Percentiles rank a stretch among this genome's conserved stretches.
Evolutionary conservation across 2,797 vertebrate genomes (phyloP).

Genomic region (Peromyscus melanophrys): DNA sequence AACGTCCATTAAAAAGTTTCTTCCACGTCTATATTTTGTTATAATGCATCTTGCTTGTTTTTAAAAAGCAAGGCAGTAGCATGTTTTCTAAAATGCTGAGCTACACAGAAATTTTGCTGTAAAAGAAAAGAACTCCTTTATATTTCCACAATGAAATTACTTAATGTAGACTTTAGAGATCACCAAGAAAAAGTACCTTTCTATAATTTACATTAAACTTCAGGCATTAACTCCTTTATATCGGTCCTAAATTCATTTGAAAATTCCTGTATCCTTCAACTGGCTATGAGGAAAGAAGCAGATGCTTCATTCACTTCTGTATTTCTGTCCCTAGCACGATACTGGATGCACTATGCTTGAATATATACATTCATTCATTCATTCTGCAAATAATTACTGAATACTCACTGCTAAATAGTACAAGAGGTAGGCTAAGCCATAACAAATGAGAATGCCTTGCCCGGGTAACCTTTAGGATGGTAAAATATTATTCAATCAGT

Average conservation of each 20-base stretch:
- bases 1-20: slow-evolving; percentile 53
- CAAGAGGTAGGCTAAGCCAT: not conserved
- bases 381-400: slow-evolving; percentile 55
- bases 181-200: slow-evolving; percentile 51
- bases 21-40: not conserved
- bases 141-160: slow-evolving; percentile 9
- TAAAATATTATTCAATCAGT: not conserved
- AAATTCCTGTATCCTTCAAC: not conserved
- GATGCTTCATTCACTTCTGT: slow-evolving; percentile 36
- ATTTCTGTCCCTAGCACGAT: not conserved
- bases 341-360: not conserved
- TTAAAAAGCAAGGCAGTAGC: slow-evolving; percentile 2
- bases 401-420: not conserved
- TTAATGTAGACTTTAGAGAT: slow-evolving; percentile 7
- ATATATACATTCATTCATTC: not conserved
- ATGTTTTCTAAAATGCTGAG: slow-evolving; percentile 45
- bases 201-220: slow-evolving; percentile 19
- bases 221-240: slow-evolving; percentile 21
- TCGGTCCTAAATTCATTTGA: slow-evolving; percentile 4
- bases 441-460: not conserved
- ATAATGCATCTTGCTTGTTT: slow-evolving; percentile 1
- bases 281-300: not conserved
- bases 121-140: slow-evolving; percentile 42
- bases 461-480: not conserved
- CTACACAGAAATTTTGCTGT: slow-evolving; percentile 10